Evolutionary conservation across 2,888 invertebrate species (phyloP).

Genomic region (Parochlus steinenii): DNA sequence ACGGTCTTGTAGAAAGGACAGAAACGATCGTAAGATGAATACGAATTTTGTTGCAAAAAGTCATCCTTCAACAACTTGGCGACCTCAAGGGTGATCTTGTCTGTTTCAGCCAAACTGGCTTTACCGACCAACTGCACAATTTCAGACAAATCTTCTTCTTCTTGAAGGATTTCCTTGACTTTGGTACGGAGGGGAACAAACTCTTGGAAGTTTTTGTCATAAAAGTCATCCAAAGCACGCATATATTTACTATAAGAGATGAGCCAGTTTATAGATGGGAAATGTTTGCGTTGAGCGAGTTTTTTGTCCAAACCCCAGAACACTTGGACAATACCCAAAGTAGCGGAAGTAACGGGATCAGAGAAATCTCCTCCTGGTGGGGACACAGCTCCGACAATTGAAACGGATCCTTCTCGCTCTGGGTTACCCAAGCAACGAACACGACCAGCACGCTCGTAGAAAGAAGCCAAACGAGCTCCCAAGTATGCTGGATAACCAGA

Average conservation of each 20-base stretch:
- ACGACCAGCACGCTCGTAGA: conserved; percentile 98
- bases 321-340: conserved; percentile 96
- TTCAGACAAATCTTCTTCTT: conserved; percentile 98
- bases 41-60: conserved; percentile 98
- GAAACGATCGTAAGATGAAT: conserved; percentile 88
- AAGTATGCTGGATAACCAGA: conserved; percentile 98
- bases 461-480: conserved; percentile 93
- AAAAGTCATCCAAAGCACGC: conserved; percentile 96
- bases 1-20: conserved; percentile 99
- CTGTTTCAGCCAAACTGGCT: conserved; percentile 94
- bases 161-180: conserved; percentile 86
- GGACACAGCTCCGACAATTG: conserved; percentile 98
- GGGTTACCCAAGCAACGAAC: conserved; percentile 96
- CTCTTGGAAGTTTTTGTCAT: conserved; percentile 94
- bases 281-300: conserved; percentile 96
- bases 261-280: conserved; percentile 99
- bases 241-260: conserved; percentile 98
- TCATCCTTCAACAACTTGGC: conserved; percentile 97
- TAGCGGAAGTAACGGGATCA: conserved; percentile 98
- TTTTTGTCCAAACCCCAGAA: conserved; percentile 99
- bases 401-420: conserved; percentile 94
- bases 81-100: conserved; percentile 98
- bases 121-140: conserved; percentile 99
- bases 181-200: conserved; percentile 95
- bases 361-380: conserved; percentile 99